Evolutionary conservation across 2,888 invertebrate genomes (phyloP), one percentile per base, ranked within the genome.

Genomic region (Drosophila subquinaria): DNA sequence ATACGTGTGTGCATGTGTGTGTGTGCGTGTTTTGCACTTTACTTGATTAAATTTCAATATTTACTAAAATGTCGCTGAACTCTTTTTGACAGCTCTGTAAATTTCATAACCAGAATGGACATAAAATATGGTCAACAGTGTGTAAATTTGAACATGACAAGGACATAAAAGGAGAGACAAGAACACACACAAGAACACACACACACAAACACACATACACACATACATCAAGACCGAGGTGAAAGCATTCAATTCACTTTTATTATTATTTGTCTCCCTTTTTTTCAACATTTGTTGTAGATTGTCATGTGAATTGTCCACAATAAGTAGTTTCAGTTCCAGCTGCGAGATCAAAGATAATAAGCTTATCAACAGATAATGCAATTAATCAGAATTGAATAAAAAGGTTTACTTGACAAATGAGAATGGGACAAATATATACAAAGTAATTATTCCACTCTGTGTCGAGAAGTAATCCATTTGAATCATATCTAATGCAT

Each of bases 1-100:
- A 51, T 62, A 35, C 42, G 42, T 56, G 57, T 40, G 47, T 47
- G 38, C 33, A 36, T 47, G 20, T 55, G 55, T 60, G 35, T 45
- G 55, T 76, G 65, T 84, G 73, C 66, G 73, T 79, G 67, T 64
- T 77, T 76, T 89, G 90, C 87, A 89, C 87, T 88, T 89, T 88
- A 79, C 90, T 88, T 88, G 90, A 88, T 88, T 88, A 89, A 89
- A 88, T 88, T 89, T 88, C 87, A 89, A 89, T 88, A 90, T 89
- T 88, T 88, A 90, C 90, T 88, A 89, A 88, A 88, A 89, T 88
- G 87, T 89, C 87, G 90, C 83, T 88, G 89, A 87, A 87, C 86
- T 87, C 86, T 89, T 87, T 89, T 76, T 89, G 86, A 87, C 86
- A 89, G 88, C 89, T 88, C 86, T 88, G 86, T 85, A 87, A 87